phyloP scores from a whole-genome alignment of 2,113 vertebrate species.

The Pelodiscus sinensis region DNA sequence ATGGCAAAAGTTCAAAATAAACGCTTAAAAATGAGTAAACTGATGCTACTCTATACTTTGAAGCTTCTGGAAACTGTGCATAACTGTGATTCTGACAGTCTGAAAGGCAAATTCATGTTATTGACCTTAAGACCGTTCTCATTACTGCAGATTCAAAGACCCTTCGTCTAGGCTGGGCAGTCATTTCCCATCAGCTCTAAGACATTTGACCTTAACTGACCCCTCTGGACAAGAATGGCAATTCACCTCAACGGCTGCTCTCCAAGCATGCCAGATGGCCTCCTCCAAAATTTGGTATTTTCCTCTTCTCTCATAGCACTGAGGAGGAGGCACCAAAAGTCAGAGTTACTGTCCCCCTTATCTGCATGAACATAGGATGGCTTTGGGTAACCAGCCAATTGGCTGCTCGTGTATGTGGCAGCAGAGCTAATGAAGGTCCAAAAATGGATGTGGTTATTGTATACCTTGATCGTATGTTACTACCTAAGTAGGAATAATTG shows the following conservation, averaged over 20 bases:
- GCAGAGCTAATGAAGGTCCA: not conserved
- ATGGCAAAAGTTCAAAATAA: not conserved
- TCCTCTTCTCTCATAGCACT: not conserved
- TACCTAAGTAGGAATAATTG: not conserved
- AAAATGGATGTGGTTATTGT: not conserved
- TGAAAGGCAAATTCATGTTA: not conserved
- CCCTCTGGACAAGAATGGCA: not conserved
- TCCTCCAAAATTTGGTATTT: not conserved
- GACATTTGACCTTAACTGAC: not conserved
- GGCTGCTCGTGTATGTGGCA: not conserved
- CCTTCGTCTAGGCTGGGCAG: not conserved
- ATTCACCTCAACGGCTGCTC: not conserved
- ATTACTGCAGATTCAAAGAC: too few species aligned
- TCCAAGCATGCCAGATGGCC: not conserved
- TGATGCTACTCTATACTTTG: not conserved
- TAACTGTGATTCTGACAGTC: too few species aligned
- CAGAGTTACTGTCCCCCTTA: not conserved
- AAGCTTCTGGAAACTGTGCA: not conserved
- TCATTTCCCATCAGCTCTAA: not conserved
- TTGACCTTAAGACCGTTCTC: not conserved
- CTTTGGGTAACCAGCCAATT: not conserved
- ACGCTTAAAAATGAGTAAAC: not conserved
- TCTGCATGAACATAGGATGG: not conserved
- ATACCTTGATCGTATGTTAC: not conserved
- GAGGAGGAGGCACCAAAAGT: not conserved